Base-by-base conservation (phyloP, 1,140 invertebrate species). In the Lysiphlebus fabarum region DNA sequence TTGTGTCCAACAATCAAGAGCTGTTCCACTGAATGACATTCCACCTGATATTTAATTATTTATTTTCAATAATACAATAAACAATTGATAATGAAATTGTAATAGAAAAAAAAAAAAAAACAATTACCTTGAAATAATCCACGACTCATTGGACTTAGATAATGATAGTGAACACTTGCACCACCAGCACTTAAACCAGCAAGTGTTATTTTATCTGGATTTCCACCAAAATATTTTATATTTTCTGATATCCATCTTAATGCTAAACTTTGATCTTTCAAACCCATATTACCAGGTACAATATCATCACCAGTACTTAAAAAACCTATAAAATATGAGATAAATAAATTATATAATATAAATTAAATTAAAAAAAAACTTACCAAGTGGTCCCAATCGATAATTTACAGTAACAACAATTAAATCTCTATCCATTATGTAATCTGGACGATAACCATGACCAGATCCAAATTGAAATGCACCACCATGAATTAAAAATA, bases 1-100 rank as follows among this genome's bases (percentile, higher is more conserved):
- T 41, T 87, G 74, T 0, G 87, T 84, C 90, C 86, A 93, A 1
- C 83, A 83, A 62, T 81, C 79, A 7, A 90, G 71, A 9, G 85
- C 85, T 7, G 86, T 85, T 0, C 90, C 91, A 68, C 89, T 91
- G 76, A 86, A 83, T 0, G 90, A 84, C 34, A 92, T 86, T 4
- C 86, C 89, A 45, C 84, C 63, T 64, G 43, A 3, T 17, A 17
- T 40, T 5, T n/a, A n/a, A n/a, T 50, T 1, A 40, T 40, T 10
- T 40, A 40, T 6, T 7, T 10, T 40, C 10, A 7, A 40, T 10
- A 10, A 40, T 40, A 10, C 38, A 40, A 40, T 7, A 6, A 40
- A 10, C 54, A 26, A 50, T 50, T 58, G 14, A 36, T 53, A 1
- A 48, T 37, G 49, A 49, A 56, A 6, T 11, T n/a, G 12, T 4